Evolutionary conservation across 2,113 vertebrate genomes (phyloP), one percentile per base, ranked within the genome.

Genomic region (Helogale parvula): DNA sequence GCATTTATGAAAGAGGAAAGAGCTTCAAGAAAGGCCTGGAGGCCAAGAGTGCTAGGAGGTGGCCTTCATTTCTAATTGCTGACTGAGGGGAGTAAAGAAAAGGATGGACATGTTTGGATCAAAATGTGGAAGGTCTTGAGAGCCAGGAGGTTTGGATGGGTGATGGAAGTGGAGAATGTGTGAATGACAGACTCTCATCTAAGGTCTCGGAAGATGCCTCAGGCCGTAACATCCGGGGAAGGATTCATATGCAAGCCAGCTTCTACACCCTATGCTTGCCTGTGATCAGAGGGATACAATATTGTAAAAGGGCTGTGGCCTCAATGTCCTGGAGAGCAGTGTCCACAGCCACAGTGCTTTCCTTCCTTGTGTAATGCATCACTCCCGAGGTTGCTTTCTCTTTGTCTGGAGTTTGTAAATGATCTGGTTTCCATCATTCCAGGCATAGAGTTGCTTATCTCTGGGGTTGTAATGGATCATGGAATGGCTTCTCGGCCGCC

Each of bases 401-500:
- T 97, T 98, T n/a, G 98, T 99, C 94, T 99, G 99, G 96, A 99
- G 98, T 97, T 99, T 99, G 97, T 99, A 99, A 97, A 99, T 97
- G 2, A 99, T 99, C 98, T 99, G 99, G 98, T 99, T 99, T 45
- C 99, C 99, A 68, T 99, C 99, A 66, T 99, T 99, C 99, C 99
- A 99, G 68, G 99, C 99, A 13, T 99, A 99, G 57, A 99, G 99
- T 69, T 99, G 99, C 87, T 99, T 99, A 80, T 99, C 99, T 97
- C 98, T 99, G 0, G 99, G 99, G 76, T 99, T 99, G 98, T 99
- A 99, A 79, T 99, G 99, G 88, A 99, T 97, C 96, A 99, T 98
- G 88, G 99, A 99, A 92, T 99, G 99, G 96, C 99, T 99, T 52
- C 99, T 99, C 66, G 99, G 99, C 45, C 98, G 99, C 87, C 98